Evolutionary conservation across 2,797 vertebrate species (phyloP).

Genomic region (Ciconia nigra): DNA sequence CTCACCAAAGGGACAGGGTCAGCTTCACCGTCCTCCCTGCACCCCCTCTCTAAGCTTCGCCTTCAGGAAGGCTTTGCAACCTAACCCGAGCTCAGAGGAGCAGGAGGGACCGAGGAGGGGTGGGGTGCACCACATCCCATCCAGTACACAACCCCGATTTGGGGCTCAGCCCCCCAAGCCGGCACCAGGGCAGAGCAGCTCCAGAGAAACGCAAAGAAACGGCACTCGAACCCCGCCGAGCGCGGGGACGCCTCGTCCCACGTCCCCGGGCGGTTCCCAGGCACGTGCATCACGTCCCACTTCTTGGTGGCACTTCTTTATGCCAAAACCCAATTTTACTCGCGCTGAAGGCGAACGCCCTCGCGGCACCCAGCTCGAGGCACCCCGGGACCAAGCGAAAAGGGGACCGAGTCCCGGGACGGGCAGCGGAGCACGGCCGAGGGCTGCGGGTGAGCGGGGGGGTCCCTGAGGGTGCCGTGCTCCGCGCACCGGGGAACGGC

Average conservation of each 20-base stretch:
- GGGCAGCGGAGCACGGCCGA: rapidly evolving
- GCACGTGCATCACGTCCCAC: rapidly evolving
- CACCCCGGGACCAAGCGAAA: rapidly evolving
- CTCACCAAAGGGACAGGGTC: rapidly evolving
- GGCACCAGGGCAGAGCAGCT: neutral
- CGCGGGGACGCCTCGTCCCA: neutral
- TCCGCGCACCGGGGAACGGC: rapidly evolving
- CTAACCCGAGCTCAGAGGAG: neutral
- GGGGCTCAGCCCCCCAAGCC: neutral
- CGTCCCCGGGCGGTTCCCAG: neutral
- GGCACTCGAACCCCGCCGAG: rapidly evolving
- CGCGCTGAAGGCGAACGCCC: rapidly evolving
- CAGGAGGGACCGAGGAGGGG: neutral
- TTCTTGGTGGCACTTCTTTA: neutral
- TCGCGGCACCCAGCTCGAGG: rapidly evolving
- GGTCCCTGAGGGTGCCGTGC: neutral
- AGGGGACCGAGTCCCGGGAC: rapidly evolving
- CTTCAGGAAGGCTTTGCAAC: rapidly evolving
- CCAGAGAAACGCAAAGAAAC: neutral
- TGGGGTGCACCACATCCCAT: rapidly evolving
- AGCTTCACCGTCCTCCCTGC: neutral
- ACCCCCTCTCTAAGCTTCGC: rapidly evolving
- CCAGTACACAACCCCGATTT: rapidly evolving
- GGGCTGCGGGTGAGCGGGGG: neutral
- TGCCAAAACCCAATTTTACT: rapidly evolving